Conservation (phyloP, 2,888 invertebrate species). For the Micropterix aruncella region DNA sequence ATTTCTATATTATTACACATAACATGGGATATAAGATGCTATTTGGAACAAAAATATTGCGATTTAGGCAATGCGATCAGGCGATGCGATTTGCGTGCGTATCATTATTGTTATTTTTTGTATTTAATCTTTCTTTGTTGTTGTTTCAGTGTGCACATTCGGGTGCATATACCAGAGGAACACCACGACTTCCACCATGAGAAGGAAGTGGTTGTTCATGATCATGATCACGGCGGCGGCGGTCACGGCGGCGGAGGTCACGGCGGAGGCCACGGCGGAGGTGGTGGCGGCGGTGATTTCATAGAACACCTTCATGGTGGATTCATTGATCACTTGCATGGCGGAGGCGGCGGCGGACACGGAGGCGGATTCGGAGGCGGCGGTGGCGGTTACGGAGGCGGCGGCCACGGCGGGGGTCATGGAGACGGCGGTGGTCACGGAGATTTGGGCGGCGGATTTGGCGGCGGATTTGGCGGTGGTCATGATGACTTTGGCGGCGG, state of each 20-base stretch:
- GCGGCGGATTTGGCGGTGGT: conserved; percentile 17
- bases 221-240: conserved; percentile 22
- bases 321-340: conserved; percentile 6
- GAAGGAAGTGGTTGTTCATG: conserved; percentile 24
- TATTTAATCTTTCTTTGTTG: conserved; percentile 13
- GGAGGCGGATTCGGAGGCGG: conserved; percentile 6
- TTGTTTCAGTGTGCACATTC: conserved; percentile 39
- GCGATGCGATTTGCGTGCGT: background rate
- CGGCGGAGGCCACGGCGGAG: conserved; percentile 18
- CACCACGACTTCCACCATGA: conserved; percentile 33
- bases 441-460: conserved; percentile 15
- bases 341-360: conserved; percentile 7
- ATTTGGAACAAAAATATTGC: too few species aligned
- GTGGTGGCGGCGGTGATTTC: conserved; percentile 9
- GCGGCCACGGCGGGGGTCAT: conserved; percentile 14
- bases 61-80: too few species aligned
- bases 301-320: conserved; percentile 9
- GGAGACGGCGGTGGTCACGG: conserved; percentile 11
- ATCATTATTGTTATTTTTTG: too few species aligned
- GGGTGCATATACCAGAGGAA: conserved; percentile 37
- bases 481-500: conserved; percentile 15
- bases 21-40: too few species aligned
- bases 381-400: conserved; percentile 13
- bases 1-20: too few species aligned
- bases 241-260: conserved; percentile 7